Percentiles rank a stretch among this genome's conserved stretches.
Conservation (phyloP, 2,888 invertebrate genomes). For the Balanococcus diminutus region DNA sequence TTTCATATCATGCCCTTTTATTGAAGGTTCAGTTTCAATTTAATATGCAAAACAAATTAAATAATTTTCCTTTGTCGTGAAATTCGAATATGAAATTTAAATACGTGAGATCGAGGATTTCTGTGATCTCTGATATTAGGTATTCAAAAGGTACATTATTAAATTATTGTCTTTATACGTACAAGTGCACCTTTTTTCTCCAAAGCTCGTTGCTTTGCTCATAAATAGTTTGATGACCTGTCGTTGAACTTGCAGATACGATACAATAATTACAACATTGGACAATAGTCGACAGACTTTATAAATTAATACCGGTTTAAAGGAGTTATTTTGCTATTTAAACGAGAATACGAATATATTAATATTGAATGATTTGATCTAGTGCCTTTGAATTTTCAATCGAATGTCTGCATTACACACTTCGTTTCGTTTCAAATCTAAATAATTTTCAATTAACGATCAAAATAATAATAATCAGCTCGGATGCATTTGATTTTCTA, state of each 20-base stretch:
- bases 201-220: not conserved
- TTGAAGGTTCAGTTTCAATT: no score
- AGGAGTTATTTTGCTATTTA: not conserved
- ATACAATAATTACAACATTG: not conserved
- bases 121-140: no score
- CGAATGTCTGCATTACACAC: not conserved
- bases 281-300: not conserved
- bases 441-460: not conserved
- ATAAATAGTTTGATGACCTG: not conserved
- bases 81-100: no score
- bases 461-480: not conserved
- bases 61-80: no score
- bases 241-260: not conserved
- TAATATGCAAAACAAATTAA: no score
- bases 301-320: slow-evolving; percentile 5
- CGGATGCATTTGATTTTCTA: no score
- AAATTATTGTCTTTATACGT: no score
- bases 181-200: no score
- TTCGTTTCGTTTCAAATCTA: not conserved
- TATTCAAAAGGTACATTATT: no score
- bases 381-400: not conserved
- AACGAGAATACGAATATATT: not conserved
- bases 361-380: not conserved
- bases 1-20: no score
- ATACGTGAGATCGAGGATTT: no score